These are phyloP conservation scores for Dryobotodes eremita DNA, from an alignment of 2,888 invertebrate species.

Conservation along the genomic window DNA sequence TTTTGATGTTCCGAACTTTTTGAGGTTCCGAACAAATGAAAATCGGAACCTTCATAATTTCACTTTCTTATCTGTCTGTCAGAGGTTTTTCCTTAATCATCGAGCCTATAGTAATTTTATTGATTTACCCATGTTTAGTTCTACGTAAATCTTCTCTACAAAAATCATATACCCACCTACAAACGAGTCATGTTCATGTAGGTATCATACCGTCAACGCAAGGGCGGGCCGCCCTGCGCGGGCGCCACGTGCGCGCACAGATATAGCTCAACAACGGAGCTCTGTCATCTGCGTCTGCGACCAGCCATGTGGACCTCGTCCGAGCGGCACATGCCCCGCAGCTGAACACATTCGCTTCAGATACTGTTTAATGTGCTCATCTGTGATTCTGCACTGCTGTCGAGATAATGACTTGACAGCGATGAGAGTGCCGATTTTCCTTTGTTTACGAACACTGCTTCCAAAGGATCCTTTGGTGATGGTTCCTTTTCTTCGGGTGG, in stretches of 20 bases:
- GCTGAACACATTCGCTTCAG: conserved; percentile 75
- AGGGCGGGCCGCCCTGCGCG: conserved; percentile 85
- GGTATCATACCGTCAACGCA: conserved; percentile 32
- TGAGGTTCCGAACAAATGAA: no score
- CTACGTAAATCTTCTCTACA: not conserved
- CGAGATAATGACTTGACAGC: conserved; percentile 33
- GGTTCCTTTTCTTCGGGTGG: no score
- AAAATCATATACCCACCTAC: not conserved
- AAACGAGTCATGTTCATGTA: conserved; percentile 13
- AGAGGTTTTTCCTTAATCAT: no score
- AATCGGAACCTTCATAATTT: no score
- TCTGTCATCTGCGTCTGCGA: conserved; percentile 78
- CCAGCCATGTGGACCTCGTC: conserved; percentile 74
- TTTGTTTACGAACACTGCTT: conserved; percentile 24
- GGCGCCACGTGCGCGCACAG: conserved; percentile 67
- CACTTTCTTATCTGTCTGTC: no score
- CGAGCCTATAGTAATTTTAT: no score
- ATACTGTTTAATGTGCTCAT: conserved; percentile 55
- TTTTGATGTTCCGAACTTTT: no score
- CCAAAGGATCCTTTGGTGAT: no score
- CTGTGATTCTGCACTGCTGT: conserved; percentile 50
- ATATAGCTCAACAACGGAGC: conserved; percentile 76
- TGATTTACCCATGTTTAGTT: no score
- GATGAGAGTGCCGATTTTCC: not conserved
- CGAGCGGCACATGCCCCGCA: conserved; percentile 80